Percentiles rank a stretch among this genome's conserved stretches.
Evolutionary conservation across 2,888 invertebrate genomes (phyloP).

Genomic region (Hyppa rectilinea): DNA sequence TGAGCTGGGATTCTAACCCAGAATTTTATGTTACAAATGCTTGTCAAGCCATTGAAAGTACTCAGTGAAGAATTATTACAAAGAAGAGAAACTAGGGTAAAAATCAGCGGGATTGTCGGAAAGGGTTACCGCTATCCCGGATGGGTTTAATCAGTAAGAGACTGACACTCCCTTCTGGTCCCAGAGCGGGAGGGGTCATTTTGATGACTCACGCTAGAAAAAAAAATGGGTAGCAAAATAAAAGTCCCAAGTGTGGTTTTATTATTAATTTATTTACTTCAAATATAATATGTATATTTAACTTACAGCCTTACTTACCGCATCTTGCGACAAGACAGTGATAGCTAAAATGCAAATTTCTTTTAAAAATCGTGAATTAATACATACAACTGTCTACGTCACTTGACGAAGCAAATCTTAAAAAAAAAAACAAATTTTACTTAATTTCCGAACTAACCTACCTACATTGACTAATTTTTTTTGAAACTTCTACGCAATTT

Average conservation of each 20-base stretch:
- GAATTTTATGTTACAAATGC: background rate
- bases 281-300: slow-evolving; percentile 91
- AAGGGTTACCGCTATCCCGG: too few species aligned
- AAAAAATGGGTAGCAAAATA: slow-evolving; percentile 64
- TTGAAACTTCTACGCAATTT: slow-evolving; percentile 68
- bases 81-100: background rate
- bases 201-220: too few species aligned
- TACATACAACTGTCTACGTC: slow-evolving; percentile 69
- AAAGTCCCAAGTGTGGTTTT: slow-evolving; percentile 78
- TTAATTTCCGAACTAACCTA: slow-evolving; percentile 69
- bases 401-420: slow-evolving; percentile 77
- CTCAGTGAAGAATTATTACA: background rate
- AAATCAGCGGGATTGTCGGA: too few species aligned
- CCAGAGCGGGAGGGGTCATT: too few species aligned
- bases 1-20: slow-evolving; percentile 1
- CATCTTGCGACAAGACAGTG: slow-evolving; percentile 64
- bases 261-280: slow-evolving; percentile 90
- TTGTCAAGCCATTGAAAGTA: background rate
- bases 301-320: slow-evolving; percentile 86
- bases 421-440: slow-evolving; percentile 76
- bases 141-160: too few species aligned
- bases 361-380: slow-evolving; percentile 63
- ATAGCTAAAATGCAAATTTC: slow-evolving; percentile 65
- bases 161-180: too few species aligned
- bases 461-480: slow-evolving; percentile 70